Conservation (phyloP, 2,113 vertebrate species). For the Triplophysa rosa region DNA sequence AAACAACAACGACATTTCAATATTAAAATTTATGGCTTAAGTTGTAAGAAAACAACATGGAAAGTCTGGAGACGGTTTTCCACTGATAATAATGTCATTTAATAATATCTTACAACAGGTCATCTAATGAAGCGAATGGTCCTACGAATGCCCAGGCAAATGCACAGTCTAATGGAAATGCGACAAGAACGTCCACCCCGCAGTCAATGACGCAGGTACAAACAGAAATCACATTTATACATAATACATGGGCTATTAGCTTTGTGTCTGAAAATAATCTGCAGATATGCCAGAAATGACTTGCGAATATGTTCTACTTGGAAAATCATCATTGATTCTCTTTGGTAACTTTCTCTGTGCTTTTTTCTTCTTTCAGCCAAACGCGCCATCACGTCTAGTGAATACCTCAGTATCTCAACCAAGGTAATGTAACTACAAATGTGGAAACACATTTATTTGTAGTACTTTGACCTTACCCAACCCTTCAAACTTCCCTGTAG, state of each 20-base stretch:
- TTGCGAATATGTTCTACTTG: background rate
- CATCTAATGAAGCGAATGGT: slow-evolving; percentile 34
- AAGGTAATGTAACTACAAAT: slow-evolving; percentile 35
- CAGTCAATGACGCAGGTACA: slow-evolving; percentile 28
- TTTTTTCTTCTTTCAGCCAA: slow-evolving; percentile 34
- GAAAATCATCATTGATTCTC: background rate
- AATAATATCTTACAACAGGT: slow-evolving; percentile 51
- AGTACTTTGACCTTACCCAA: background rate
- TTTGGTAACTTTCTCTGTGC: background rate
- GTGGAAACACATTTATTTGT: background rate
- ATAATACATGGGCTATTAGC: background rate
- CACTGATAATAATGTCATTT: no score
- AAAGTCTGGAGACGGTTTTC: no score
- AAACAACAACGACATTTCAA: background rate
- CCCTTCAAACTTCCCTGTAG: no score
- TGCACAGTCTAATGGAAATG: slow-evolving; percentile 2
- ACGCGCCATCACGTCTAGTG: background rate
- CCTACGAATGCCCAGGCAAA: slow-evolving; percentile 20
- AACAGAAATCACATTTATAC: slow-evolving; percentile 39
- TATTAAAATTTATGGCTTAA: background rate
- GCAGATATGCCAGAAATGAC: background rate
- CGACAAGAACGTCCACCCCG: slow-evolving; percentile 6
- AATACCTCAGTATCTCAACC: background rate
- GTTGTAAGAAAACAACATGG: background rate
- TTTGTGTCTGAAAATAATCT: background rate